Evolutionary conservation across 1,140 invertebrate species (phyloP).

Genomic region (Bombus superbus): DNA sequence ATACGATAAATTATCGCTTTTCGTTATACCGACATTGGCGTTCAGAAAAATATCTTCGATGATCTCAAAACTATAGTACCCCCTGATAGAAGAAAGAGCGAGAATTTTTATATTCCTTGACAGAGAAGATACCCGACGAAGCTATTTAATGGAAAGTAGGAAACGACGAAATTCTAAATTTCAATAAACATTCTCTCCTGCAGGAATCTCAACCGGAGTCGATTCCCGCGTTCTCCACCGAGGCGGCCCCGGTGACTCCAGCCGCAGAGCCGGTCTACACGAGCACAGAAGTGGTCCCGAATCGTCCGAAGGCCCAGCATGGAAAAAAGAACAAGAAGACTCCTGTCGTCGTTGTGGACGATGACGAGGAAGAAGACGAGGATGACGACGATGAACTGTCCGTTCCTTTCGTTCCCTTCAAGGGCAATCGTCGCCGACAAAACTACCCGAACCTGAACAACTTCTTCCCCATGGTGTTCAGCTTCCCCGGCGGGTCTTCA

Average conservation of each 20-base stretch:
- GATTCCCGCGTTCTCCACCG: conserved; percentile 43
- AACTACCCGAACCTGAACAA: conserved; percentile 74
- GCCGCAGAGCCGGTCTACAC: conserved; percentile 48
- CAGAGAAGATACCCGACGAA: too few species aligned
- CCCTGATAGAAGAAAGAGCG: too few species aligned
- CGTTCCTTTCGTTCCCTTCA: conserved; percentile 68
- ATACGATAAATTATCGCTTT: not conserved
- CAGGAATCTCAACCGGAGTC: conserved; percentile 42
- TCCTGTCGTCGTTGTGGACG: conserved; percentile 48
- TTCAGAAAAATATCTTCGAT: not conserved
- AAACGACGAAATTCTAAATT: not conserved
- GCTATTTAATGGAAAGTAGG: not conserved
- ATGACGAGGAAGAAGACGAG: conserved; percentile 70
- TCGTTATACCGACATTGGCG: not conserved
- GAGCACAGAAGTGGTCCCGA: conserved; percentile 36
- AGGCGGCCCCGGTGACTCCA: conserved; percentile 41
- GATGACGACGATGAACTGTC: conserved; percentile 69
- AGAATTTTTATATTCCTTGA: too few species aligned
- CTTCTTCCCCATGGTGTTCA: conserved; percentile 80
- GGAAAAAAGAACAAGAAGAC: conserved; percentile 68
- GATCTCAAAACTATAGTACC: too few species aligned
- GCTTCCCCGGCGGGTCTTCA: conserved; percentile 69
- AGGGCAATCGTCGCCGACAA: conserved; percentile 66
- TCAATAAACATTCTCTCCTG: too few species aligned
- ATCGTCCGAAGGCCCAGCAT: conserved; percentile 53